phyloP scores from a whole-genome alignment of 2,888 invertebrate genomes.

The Galerucella nymphaeae region DNA sequence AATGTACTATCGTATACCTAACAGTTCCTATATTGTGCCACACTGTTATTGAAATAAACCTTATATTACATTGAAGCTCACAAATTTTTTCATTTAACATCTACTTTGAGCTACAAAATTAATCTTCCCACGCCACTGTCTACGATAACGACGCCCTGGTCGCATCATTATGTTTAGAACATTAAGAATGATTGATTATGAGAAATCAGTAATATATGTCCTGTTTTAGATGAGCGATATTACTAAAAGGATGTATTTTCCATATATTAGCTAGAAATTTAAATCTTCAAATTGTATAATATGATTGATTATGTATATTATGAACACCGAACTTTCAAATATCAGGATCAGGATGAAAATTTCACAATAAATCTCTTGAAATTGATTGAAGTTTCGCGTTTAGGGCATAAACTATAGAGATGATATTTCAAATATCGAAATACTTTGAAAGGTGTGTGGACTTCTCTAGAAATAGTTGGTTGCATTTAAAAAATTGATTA shows the following conservation, averaged over 20 bases:
- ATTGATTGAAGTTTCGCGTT: background rate
- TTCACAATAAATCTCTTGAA: background rate
- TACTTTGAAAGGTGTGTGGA: too few species aligned
- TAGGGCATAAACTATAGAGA: background rate
- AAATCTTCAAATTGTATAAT: background rate
- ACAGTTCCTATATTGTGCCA: too few species aligned
- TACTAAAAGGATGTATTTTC: slow-evolving; percentile 4
- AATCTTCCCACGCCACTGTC: background rate
- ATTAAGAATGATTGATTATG: slow-evolving; percentile 38
- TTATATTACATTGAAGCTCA: too few species aligned
- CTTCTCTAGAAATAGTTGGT: too few species aligned
- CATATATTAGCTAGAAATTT: background rate
- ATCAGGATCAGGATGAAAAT: background rate
- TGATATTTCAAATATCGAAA: too few species aligned
- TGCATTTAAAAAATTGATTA: too few species aligned
- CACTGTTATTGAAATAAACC: too few species aligned
- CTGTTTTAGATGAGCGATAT: slow-evolving; percentile 1
- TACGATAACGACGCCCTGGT: slow-evolving; percentile 19
- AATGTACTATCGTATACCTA: too few species aligned
- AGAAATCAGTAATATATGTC: slow-evolving; percentile 16
- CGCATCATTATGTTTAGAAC: slow-evolving; percentile 29
- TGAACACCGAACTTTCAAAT: background rate
- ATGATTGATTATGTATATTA: background rate
- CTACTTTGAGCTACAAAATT: background rate
- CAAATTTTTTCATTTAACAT: too few species aligned